Evolutionary conservation across 2,888 invertebrate genomes (phyloP), one percentile per base, ranked within the genome.

Genomic region (Beris morrisii): DNA sequence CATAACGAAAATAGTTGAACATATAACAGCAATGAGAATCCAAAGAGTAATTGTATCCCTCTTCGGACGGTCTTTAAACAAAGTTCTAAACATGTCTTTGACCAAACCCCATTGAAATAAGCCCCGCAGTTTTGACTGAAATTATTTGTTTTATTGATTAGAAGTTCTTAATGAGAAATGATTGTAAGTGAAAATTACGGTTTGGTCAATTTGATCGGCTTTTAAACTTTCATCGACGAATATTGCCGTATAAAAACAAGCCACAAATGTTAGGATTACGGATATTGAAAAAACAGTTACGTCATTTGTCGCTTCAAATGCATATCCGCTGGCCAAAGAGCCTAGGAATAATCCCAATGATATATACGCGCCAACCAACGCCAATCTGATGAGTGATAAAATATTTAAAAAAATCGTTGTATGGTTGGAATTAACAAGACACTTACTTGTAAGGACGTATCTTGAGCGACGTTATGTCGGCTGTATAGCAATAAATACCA

Each of bases 341-440:
- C 91, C 90, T 4, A 28, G 84, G 65, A 66, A 90, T 82, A 69
- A 86, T 80, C n/a, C 90, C 90, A 1, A 83, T 73, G 0, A 52
- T 38, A 61, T 31, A 22, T 52, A 61, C 6, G 52, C 50, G 7
- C 61, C 61, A 5, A 61, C 4, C 5, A 61, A 5, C 9, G 61
- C 52, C 12, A 61, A 12, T 32, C 61, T 61, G 13, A 15, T 44
- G 45, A 46, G 38, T 7, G 38, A 45, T 22, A 28, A 11, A 22
- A 4, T 9, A 30, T 53, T 53, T 31, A 6, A 30, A 38, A 38
- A 38, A 38, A 38, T 38, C 22, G 22, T 12, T n/a, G n/a, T n/a
- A n/a, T n/a, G n/a, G n/a, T 53, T 7, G 2, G 38, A 38, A 38
- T 38, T 38, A 3, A 7, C 4, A 5, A 38, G 2, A 38, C 1